Base-by-base conservation (phyloP, 2,888 invertebrate species). In the Diachrysia chrysitis region DNA sequence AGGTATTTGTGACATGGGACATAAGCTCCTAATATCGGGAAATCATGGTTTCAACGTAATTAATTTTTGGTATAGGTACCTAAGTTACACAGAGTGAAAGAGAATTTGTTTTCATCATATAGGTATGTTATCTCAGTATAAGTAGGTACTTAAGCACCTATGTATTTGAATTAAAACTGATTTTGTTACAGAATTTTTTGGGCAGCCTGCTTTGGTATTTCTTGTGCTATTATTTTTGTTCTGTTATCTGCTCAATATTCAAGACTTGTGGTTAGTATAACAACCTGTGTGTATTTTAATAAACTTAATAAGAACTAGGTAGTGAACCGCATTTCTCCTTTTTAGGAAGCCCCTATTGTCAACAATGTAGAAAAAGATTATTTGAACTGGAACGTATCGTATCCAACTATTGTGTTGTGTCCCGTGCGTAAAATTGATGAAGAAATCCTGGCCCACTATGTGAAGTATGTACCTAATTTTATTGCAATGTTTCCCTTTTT, bases 301-400 rank as follows among this genome's bases (percentile, higher is more conserved):
- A 19, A n/a, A n/a, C 17, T 2, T 4, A 21, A n/a, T 21, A 9
- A 16, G 4, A 1, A n/a, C 23, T 12, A 23, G 5, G 5, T 25
- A 32, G 7, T 23, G 19, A 23, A 10, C 16, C 16, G n/a, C 9
- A 35, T 4, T 14, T 66, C 29, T 59, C 23, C 32, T 54, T 76
- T 70, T 71, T 93, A 96, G 93, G 96, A 96, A 79, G 96, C 97
- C 63, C 97, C 97, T 12, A 96, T 96, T 65, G 97, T 97, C 17
- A 96, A 97, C 86, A 97, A 97, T 56, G 97, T 97, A 89, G 97
- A 97, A 87, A 96, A 96, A 82, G 96, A 97, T 86, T 96, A 97
- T 81, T 96, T 97, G 77, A 95, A 96, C 67, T 97, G 97, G 97
- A 96, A 96, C 74, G 96, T 97, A 0, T 96, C 96, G 0, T 97